phyloP scores from a whole-genome alignment of 2,888 invertebrate species.

The Sceliomorpha sp. region DNA sequence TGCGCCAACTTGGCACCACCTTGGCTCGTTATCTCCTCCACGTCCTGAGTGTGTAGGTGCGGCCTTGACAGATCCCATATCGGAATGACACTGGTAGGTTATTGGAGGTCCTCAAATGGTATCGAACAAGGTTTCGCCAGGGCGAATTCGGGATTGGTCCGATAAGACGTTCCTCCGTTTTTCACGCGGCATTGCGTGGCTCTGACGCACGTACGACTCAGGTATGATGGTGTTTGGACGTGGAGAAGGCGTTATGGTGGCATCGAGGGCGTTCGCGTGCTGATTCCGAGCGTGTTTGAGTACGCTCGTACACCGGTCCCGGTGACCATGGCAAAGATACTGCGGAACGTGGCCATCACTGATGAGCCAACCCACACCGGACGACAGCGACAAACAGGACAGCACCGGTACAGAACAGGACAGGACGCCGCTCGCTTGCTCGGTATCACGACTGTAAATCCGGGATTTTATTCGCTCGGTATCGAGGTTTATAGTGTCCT shows the following conservation, averaged over 20 bases:
- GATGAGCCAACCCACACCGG: slow-evolving; percentile 78
- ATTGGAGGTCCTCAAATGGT: slow-evolving; percentile 77
- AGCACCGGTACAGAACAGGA: slow-evolving; percentile 71
- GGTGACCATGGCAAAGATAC: slow-evolving; percentile 63
- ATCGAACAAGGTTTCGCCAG: slow-evolving; percentile 66
- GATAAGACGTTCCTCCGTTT: slow-evolving; percentile 61
- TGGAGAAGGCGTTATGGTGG: too few relatives aligned
- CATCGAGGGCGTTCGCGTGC: too few relatives aligned
- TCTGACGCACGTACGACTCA: too few relatives aligned
- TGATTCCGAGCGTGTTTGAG: too few relatives aligned
- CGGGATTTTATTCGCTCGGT: slow-evolving; percentile 78
- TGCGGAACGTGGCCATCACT: slow-evolving; percentile 69
- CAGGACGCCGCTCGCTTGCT: too few relatives aligned
- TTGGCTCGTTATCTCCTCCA: slow-evolving; percentile 36
- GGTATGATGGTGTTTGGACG: too few relatives aligned
- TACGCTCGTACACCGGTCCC: too few relatives aligned
- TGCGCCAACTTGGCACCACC: slow-evolving; percentile 30
- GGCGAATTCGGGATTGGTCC: slow-evolving; percentile 59
- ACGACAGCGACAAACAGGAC: slow-evolving; percentile 74
- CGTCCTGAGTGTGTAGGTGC: slow-evolving; percentile 66
- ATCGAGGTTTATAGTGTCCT: slow-evolving; percentile 80
- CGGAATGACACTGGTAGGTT: slow-evolving; percentile 71
- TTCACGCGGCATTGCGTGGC: neutral
- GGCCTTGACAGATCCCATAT: slow-evolving; percentile 72
- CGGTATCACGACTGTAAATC: slow-evolving; percentile 79